Base-by-base conservation (phyloP, 1,140 invertebrate species). In the Trinorchestia longiramus region DNA sequence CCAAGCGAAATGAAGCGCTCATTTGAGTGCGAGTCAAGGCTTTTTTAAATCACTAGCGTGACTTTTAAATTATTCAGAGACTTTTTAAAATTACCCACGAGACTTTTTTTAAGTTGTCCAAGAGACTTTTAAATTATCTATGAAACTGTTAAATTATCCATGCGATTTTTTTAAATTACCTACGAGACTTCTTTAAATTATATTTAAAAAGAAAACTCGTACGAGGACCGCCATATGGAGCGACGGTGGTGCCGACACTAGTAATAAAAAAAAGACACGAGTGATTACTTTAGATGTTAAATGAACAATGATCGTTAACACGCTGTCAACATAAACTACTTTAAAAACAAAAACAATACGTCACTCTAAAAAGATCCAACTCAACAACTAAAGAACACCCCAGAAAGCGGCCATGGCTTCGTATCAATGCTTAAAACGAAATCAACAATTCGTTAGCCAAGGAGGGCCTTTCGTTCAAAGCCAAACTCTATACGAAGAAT, bases 331-430 rank as follows among this genome's bases (percentile, higher is more conserved):
- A 90, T 90, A 90, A 90, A 90, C 88, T 90, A 90, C 88, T 42
- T 42, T 91, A 91, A 44, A 91, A 91, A 91, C 88, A 91, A 91
- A 53, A 94, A 94, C 43, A 94, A 44, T 45, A 94, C 6, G 92
- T 94, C 92, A 94, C 92, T 43, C 92, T 94, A 94, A 94, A 94
- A 94, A 45, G 92, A 94, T 47, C 92, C 43, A 94, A 94, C 92
- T 94, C 92, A 94, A 94, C 92, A 94, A 94, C 92, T 42, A 91
- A 42, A 94, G 44, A 94, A 94, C 43, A 94, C 92, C 43, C 92
- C 92, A 42, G 40, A 94, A 94, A 44, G 92, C 92, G 43, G 44
- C 17, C 92, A 28, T 47, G 43, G 92, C 92, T 94, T 94, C 44
- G 92, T 90, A 90, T 47, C 92, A 47, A 47, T 43, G 43, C 92